phyloP scores from a whole-genome alignment of 2,888 invertebrate species.

The Sericinus montela region DNA sequence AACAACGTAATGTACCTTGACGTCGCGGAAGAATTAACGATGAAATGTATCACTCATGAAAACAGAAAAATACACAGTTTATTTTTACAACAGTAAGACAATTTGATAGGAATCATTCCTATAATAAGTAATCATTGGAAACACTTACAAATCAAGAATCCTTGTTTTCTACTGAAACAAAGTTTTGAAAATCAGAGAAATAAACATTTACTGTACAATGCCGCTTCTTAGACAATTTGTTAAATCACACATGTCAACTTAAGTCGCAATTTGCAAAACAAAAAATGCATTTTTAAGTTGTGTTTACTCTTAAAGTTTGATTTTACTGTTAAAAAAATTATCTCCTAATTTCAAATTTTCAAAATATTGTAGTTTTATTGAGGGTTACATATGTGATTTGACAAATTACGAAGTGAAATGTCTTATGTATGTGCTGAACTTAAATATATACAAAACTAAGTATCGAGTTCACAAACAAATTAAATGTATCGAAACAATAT shows the following conservation, averaged over 20 bases:
- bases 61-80: not conserved
- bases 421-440: constrained; percentile 13
- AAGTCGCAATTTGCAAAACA: no score
- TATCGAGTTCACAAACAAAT: no score
- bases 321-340: no score
- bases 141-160: no score
- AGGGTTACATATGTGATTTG: constrained; percentile 7
- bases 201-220: constrained; percentile 11
- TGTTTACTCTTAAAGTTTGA: no score
- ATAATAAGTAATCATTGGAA: no score
- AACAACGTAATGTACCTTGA: constrained; percentile 3
- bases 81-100: not conserved
- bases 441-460: constrained; percentile 10
- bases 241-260: constrained; percentile 7
- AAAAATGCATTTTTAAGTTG: no score
- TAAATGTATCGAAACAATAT: no score
- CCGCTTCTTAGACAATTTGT: constrained; percentile 10
- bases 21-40: constrained; percentile 3
- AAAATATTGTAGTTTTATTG: not conserved
- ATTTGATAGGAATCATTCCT: no score
- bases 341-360: no score
- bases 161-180: not conserved
- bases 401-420: constrained; percentile 13
- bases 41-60: not conserved
- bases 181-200: not conserved